A percentile compares a stretch with the other conserved stretches of the same genome.
These are phyloP conservation scores for Potamarius usumacintae DNA, from an alignment of 2,113 vertebrate genomes.

Conservation along the genomic window DNA sequence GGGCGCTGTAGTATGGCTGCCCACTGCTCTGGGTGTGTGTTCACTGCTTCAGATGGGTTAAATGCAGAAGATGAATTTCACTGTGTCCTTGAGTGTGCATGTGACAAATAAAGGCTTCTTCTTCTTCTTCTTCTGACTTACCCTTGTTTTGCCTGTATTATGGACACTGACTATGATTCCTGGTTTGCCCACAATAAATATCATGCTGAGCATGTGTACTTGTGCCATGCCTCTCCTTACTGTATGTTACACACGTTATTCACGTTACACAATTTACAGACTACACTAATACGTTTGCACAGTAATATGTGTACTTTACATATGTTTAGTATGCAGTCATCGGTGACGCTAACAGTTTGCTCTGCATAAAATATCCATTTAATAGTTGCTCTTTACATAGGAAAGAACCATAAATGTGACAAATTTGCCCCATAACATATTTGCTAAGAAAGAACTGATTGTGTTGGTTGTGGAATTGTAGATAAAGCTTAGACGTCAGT, in stretches of 20 bases:
- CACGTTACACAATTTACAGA: neutral
- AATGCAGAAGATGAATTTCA: too few relatives aligned
- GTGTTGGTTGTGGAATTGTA: neutral
- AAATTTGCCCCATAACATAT: neutral
- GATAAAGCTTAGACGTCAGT: constrained; percentile 3
- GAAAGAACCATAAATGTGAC: neutral
- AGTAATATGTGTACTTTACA: neutral
- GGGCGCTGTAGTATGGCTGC: too few relatives aligned
- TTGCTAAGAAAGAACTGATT: constrained; percentile 10
- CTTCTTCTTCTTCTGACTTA: neutral
- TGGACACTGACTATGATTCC: neutral
- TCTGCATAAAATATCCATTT: constrained; percentile 4
- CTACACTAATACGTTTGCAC: neutral
- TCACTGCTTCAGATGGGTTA: too few relatives aligned
- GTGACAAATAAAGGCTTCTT: too few relatives aligned
- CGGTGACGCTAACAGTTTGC: neutral
- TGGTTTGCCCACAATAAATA: neutral
- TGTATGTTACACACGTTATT: neutral
- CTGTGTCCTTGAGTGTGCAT: too few relatives aligned
- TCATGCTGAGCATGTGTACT: neutral
- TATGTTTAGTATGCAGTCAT: neutral
- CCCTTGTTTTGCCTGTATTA: neutral
- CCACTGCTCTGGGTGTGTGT: too few relatives aligned
- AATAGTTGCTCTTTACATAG: neutral
- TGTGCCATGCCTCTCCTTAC: neutral